phyloP scores from a whole-genome alignment of 2,797 vertebrate genomes.

The Mallotus villosus region DNA sequence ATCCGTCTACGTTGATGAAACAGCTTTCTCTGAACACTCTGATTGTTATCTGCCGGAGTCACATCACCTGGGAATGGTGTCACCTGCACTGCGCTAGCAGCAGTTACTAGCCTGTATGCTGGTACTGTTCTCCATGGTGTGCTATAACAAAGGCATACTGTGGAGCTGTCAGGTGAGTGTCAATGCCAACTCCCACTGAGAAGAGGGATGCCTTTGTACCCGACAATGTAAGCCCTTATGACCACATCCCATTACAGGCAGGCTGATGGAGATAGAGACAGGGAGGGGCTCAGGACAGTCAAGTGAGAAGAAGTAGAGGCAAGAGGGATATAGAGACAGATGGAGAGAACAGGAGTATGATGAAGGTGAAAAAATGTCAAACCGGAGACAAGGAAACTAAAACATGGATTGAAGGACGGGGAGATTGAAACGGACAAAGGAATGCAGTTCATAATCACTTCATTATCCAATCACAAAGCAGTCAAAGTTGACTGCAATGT shows the following conservation, averaged over 20 bases:
- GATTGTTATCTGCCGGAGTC: conserved; percentile 6
- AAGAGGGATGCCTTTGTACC: conserved; percentile 1
- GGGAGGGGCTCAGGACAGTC: neutral
- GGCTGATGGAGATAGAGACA: conserved; percentile 3
- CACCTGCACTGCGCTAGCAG: neutral
- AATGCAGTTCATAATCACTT: conserved; percentile 40
- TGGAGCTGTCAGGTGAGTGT: neutral
- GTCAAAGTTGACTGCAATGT: conserved; percentile 27
- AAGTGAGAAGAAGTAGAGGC: neutral
- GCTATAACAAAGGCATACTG: conserved; percentile 1
- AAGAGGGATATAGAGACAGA: neutral
- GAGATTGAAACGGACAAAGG: conserved; percentile 25
- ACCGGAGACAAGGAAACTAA: conserved; percentile 1
- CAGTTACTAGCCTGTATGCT: conserved; percentile 3
- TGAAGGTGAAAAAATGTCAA: neutral
- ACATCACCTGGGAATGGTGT: conserved; percentile 14
- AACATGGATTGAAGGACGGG: neutral
- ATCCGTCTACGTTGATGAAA: neutral
- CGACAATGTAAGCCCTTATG: conserved; percentile 1
- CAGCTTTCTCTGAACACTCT: conserved; percentile 1
- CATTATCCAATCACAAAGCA: conserved; percentile 31
- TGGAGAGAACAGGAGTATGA: neutral
- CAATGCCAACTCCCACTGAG: conserved; percentile 3
- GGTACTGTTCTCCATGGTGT: conserved; percentile 2
- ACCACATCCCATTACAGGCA: conserved; percentile 1